Percentiles rank a stretch among this genome's conserved stretches.
Evolutionary conservation across 2,888 invertebrate genomes (phyloP).

Genomic region (Pachliopta kotzebuea): DNA sequence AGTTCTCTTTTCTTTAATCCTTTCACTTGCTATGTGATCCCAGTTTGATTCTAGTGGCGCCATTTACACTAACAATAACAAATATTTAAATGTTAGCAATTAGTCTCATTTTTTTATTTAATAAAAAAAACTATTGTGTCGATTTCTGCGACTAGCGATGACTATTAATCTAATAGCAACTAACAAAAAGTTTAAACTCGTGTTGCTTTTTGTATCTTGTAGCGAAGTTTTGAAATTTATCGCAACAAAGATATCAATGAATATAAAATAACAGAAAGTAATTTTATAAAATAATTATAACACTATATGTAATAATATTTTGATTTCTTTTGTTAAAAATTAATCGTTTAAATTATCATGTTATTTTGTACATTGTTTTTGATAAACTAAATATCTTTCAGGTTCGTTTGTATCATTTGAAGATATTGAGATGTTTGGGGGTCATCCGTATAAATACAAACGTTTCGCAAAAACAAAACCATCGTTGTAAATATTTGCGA

Average conservation of each 20-base stretch:
- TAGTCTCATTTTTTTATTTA: neutral
- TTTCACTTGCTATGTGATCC: constrained; percentile 47
- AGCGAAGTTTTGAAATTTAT: neutral
- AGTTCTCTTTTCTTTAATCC: constrained; percentile 51
- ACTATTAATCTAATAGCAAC: neutral
- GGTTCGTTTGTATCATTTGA: constrained; percentile 12
- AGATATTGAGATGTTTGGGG: constrained; percentile 12
- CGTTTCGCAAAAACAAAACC: neutral
- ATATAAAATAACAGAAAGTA: neutral
- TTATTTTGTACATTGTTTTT: neutral
- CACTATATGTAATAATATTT: neutral
- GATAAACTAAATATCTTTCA: constrained; percentile 6
- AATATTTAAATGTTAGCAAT: too few species aligned
- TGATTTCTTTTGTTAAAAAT: neutral
- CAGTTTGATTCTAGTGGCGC: constrained; percentile 47
- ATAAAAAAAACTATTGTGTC: neutral
- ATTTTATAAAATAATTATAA: too few species aligned
- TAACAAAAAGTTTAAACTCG: neutral
- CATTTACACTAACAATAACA: constrained; percentile 40
- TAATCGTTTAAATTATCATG: neutral
- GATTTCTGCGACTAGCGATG: neutral
- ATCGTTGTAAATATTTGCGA: neutral
- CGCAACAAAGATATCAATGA: neutral
- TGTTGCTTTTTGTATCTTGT: neutral
- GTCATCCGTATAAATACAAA: constrained; percentile 21